Conservation (phyloP, 2,797 vertebrate genomes). For the Trichosurus vulpecula region DNA sequence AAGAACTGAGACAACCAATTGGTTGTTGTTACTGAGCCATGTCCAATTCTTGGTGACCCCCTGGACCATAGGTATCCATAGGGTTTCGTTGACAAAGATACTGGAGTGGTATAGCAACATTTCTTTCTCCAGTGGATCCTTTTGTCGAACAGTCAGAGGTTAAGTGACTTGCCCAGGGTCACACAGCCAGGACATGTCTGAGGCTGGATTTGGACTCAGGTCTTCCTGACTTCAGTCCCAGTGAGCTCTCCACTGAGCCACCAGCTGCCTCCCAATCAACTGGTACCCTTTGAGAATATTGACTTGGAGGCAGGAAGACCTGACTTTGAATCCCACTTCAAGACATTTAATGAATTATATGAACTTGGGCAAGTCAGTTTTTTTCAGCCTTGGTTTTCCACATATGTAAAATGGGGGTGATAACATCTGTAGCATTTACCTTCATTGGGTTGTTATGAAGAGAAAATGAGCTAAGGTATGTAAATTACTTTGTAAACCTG, state of each 20-base stretch:
- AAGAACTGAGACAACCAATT: constrained; percentile 26
- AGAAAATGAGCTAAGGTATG: background rate
- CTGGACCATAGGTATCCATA: too few relatives aligned
- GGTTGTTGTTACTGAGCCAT: background rate
- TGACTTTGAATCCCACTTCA: background rate
- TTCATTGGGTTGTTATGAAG: background rate
- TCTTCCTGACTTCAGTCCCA: too few relatives aligned
- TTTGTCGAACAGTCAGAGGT: too few relatives aligned
- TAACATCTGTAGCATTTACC: background rate
- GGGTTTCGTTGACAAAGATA: too few relatives aligned
- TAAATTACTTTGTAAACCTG: background rate
- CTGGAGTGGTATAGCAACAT: too few relatives aligned
- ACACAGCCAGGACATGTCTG: too few relatives aligned
- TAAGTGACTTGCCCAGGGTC: too few relatives aligned
- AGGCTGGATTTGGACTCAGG: too few relatives aligned
- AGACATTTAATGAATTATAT: background rate
- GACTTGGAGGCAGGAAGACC: background rate
- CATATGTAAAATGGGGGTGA: background rate
- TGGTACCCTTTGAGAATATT: background rate
- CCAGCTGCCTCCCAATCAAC: background rate
- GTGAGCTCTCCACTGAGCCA: too few relatives aligned
- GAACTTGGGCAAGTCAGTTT: background rate
- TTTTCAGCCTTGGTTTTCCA: background rate
- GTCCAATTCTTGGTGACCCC: too few relatives aligned
- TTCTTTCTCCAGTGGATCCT: too few relatives aligned